Conservation (phyloP, 1,140 invertebrate genomes). For the Drosophila biarmipes region DNA sequence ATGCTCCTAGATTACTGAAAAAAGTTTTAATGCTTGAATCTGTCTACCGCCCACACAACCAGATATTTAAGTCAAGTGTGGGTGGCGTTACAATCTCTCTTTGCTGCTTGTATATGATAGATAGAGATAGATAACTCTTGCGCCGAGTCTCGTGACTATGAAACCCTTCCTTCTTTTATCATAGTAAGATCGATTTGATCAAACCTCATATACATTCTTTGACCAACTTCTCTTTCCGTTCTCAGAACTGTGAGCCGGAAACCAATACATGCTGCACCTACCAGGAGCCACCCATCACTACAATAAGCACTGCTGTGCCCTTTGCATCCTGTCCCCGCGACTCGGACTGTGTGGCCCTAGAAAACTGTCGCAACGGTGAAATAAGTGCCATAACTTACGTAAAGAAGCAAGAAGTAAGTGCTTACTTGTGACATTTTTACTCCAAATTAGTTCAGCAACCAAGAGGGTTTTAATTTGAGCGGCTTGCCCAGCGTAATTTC, state of each 20-base stretch:
- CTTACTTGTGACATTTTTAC: background rate
- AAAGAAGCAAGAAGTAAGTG: slow-evolving; percentile 75
- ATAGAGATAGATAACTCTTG: too few relatives aligned
- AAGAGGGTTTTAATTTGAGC: slow-evolving; percentile 2
- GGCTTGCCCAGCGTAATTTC: slow-evolving; percentile 31
- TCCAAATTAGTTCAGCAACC: slow-evolving; percentile 6
- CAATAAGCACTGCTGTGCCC: slow-evolving; percentile 59
- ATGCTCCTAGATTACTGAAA: too few relatives aligned
- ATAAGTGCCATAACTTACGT: slow-evolving; percentile 72
- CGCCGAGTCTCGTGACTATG: too few relatives aligned
- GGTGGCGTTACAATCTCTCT: too few relatives aligned
- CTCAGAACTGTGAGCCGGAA: slow-evolving; percentile 73
- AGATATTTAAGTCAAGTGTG: too few relatives aligned
- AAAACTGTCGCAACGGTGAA: slow-evolving; percentile 77
- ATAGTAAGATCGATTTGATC: too few relatives aligned
- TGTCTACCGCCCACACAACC: too few relatives aligned
- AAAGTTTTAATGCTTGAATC: too few relatives aligned
- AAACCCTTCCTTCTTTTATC: too few relatives aligned
- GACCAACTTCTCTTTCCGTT: background rate
- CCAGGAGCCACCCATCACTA: slow-evolving; percentile 48
- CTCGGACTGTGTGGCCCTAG: slow-evolving; percentile 72
- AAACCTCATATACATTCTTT: background rate
- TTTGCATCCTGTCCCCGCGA: slow-evolving; percentile 60
- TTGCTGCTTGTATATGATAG: too few relatives aligned
- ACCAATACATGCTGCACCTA: slow-evolving; percentile 75